These are phyloP conservation scores for Auanema freiburgensis DNA, from an alignment of 2,888 invertebrate species.

Conservation along the genomic window DNA sequence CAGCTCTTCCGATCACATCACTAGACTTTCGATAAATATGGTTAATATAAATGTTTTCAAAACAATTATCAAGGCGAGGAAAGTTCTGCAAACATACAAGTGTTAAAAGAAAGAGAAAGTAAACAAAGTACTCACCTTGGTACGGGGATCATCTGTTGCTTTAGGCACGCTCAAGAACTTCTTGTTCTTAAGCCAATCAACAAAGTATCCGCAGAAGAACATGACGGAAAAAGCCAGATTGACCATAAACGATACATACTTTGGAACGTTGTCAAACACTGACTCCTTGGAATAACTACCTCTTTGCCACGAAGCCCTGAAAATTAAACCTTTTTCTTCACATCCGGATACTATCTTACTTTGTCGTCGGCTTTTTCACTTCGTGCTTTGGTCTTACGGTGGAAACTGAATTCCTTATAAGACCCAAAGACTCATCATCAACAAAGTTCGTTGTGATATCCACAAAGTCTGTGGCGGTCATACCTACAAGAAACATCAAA, in stretches of 20 bases:
- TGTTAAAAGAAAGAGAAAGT: background rate
- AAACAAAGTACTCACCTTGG: conserved; percentile 22
- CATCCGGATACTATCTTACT: too few species aligned
- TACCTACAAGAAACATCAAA: too few species aligned
- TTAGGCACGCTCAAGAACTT: conserved; percentile 18
- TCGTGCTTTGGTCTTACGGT: too few species aligned
- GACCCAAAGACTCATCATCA: too few species aligned
- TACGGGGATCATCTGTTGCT: conserved; percentile 27
- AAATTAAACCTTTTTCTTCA: too few species aligned
- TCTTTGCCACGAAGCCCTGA: too few species aligned
- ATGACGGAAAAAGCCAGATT: conserved; percentile 37
- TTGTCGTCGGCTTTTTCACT: too few species aligned
- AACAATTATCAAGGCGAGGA: conserved; percentile 49
- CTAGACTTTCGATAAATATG: conserved; percentile 55
- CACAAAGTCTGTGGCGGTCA: too few species aligned
- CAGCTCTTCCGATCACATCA: conserved; percentile 65
- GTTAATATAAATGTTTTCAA: conserved; percentile 57
- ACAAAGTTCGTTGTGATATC: too few species aligned
- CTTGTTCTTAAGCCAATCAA: conserved; percentile 33
- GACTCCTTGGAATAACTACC: too few species aligned
- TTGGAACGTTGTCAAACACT: conserved; percentile 10
- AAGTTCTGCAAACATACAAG: conserved; percentile 47
- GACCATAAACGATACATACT: conserved; percentile 35
- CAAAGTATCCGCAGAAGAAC: conserved; percentile 31
- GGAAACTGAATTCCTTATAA: too few species aligned